phyloP scores from a whole-genome alignment of 2,113 vertebrate species.

The Tachycineta bicolor region DNA sequence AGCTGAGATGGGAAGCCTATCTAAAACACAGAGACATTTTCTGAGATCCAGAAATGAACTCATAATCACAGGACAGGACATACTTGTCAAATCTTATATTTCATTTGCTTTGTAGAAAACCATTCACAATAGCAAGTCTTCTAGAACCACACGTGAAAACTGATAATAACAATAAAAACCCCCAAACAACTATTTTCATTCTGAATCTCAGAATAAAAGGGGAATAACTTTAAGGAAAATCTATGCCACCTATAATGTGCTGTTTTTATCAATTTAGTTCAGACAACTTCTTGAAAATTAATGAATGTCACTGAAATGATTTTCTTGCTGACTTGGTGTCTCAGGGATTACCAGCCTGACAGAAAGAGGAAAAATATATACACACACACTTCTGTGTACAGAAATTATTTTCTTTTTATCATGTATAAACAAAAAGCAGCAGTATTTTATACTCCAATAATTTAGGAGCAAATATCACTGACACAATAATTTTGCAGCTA shows the following conservation, averaged over 20 bases:
- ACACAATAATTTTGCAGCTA: slow-evolving; percentile 40
- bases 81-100: background rate
- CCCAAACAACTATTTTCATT: background rate
- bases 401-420: slow-evolving; percentile 50
- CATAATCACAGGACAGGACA: background rate
- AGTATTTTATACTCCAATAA: slow-evolving; percentile 10
- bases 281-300: slow-evolving; percentile 61
- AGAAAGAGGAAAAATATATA: slow-evolving; percentile 9
- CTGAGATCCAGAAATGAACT: background rate
- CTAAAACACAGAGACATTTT: background rate
- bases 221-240: slow-evolving; percentile 35
- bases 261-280: slow-evolving; percentile 49
- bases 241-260: background rate
- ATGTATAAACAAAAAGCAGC: slow-evolving; percentile 48
- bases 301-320: slow-evolving; percentile 27
- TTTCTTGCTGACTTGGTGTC: slow-evolving; percentile 47
- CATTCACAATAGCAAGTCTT: background rate
- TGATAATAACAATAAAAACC: background rate
- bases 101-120: background rate
- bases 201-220: background rate
- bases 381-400: background rate
- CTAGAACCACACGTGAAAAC: background rate
- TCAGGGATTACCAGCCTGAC: slow-evolving; percentile 31
- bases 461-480: slow-evolving; percentile 41
- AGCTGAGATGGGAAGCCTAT: background rate